These are phyloP conservation scores for Zoroaster sp. DNA, from an alignment of 53 echinoderm and acorn worm genomes.

Conservation along the genomic window DNA sequence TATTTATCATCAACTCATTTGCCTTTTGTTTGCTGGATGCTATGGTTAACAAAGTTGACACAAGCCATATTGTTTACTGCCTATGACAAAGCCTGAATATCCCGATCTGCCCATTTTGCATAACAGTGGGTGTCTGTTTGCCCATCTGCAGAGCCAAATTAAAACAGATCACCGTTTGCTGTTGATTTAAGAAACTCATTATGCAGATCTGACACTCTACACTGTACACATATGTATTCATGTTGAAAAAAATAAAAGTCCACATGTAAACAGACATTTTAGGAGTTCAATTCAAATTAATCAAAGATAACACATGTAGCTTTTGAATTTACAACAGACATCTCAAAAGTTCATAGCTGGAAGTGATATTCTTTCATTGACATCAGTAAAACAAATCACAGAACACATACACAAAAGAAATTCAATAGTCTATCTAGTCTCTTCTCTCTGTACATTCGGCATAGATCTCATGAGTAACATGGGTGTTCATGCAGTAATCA, in stretches of 20 bases:
- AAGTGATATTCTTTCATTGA: too few relatives aligned
- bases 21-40: background rate
- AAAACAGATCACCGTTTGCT: background rate
- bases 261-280: too few relatives aligned
- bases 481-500: background rate
- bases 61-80: slow-evolving; percentile 10
- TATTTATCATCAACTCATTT: background rate
- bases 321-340: background rate
- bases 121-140: background rate
- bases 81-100: background rate
- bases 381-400: too few relatives aligned
- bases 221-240: background rate
- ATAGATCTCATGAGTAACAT: too few relatives aligned
- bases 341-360: background rate
- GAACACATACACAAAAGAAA: too few relatives aligned
- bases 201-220: background rate
- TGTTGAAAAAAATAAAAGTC: too few relatives aligned
- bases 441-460: too few relatives aligned
- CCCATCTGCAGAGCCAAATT: background rate
- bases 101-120: background rate
- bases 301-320: background rate
- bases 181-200: background rate
- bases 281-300: background rate
- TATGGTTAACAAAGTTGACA: slow-evolving; percentile 7
- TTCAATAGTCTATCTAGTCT: too few relatives aligned